Base-by-base conservation (phyloP, 35 echinoderm and acorn worm species). In the Lytechinus variegatus region DNA sequence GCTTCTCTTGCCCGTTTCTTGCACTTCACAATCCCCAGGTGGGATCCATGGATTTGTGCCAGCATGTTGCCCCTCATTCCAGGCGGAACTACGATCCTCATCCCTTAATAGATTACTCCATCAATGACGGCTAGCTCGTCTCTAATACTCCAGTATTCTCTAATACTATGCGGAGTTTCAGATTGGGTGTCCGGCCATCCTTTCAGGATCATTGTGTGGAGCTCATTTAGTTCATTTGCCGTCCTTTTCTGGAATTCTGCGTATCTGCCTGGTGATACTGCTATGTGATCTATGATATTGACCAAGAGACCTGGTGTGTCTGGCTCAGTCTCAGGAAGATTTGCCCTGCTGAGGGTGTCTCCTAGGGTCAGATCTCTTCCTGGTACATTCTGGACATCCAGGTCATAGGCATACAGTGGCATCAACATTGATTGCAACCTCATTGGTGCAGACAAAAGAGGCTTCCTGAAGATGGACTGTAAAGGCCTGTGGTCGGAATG, bases 111-210 rank as follows among this genome's bases (percentile, higher is more conserved):
- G n/a, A 98, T 27, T 3, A 98, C 33, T 4, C 96, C 97, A 86
- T 98, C 94, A 24, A 55, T 13, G 1, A 97, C 94, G 52, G 98
- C 27, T 10, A 99, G 87, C 52, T 97, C 95, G 44, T 99, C 96
- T 44, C 97, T 55, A 8, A 89, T 21, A 21, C 21, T 93, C 98
- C 98, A 99, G 33, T 96, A 97, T 90, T 94, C 52, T 94, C 98
- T 10, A n/a, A 97, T 97, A 9, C 92, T 54, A 54, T 95, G 94
- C 24, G 95, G 95, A 9, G 86, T 86, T 89, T 99, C 95, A 33
- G 94, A n/a, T 56, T 87, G 96, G 13, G 86, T 96, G 72, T 96
- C 95, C 87, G 95, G 98, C 98, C 98, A 99, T 53, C 98, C 98
- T 96, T 96, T 97, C 54, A 27, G 87, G 61, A 97, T 97, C 27